Evolutionary conservation across 2,888 invertebrate genomes (phyloP), one percentile per base, ranked within the genome.

Genomic region (Trypoxylon attenuatum): DNA sequence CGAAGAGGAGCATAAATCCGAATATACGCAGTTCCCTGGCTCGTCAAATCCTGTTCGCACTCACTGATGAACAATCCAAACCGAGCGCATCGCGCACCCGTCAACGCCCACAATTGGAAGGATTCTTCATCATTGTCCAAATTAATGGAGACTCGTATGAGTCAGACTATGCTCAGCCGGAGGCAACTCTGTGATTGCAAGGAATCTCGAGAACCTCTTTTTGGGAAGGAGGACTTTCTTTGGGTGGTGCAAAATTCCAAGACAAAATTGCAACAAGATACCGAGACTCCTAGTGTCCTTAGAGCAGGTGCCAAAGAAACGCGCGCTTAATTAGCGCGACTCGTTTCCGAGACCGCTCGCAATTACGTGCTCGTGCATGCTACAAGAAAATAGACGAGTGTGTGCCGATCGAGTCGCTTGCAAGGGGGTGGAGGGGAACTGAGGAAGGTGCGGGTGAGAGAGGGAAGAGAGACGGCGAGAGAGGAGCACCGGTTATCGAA

Each of bases 401-500:
- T n/a, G n/a, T 45, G 13, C 16, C 46, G 42, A 19, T 33, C 29
- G 16, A 19, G 49, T n/a, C 16, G 8, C 42, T 29, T 47, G n/a
- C 25, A 27, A 21, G 19, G 23, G 47, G 54, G 53, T 57, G 55
- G 57, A 68, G 55, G 52, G 21, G 61, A n/a, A 58, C 58, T 38
- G 13, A 16, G 21, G 21, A 39, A 38, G 33, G 13, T 15, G 23
- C n/a, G 29, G 46, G 49, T 1, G 13, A 46, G 4, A 39, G 38
- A n/a, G 23, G 27, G 23, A 13, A 38, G 38, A 43, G n/a, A 18
- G 23, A 55, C 53, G 46, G 45, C 43, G 57, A 65, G 58, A 59
- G 62, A 47, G 70, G 76, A 73, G 76, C 76, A 70, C 52, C 66
- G 69, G 73, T 77, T 81, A 78, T 81, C 82, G 78, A 78, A 73